A percentile compares a stretch with the other conserved stretches of the same genome.
Evolutionary conservation across 2,797 vertebrate genomes (phyloP).

Genomic region (Girardinus metallicus): DNA sequence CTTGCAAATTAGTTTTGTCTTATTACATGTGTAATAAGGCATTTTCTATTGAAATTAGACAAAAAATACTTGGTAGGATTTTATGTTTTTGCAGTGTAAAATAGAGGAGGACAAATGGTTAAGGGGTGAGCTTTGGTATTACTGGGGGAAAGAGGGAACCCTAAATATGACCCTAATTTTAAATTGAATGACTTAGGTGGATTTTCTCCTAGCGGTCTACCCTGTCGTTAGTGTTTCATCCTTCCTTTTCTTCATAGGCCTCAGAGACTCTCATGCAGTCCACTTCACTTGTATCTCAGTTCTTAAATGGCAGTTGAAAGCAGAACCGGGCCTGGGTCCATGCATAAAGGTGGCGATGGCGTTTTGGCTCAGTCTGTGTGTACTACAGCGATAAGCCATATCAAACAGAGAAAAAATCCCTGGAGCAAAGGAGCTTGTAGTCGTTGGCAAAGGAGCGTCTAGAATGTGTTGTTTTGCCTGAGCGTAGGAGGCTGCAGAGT

Average conservation of each 20-base stretch:
- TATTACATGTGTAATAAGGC: too few relatives aligned
- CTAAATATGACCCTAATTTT: constrained; percentile 14
- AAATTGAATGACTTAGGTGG: constrained; percentile 13
- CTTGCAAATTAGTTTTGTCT: too few relatives aligned
- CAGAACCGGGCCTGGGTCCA: constrained; percentile 45
- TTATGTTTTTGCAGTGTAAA: too few relatives aligned
- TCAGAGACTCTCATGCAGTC: constrained; percentile 75
- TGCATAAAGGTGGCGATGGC: constrained; percentile 29
- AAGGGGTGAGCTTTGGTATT: not conserved
- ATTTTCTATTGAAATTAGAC: too few relatives aligned
- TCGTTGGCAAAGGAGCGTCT: constrained; percentile 62
- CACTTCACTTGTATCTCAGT: constrained; percentile 58
- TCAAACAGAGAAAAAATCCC: constrained; percentile 66
- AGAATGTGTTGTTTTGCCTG: constrained; percentile 61
- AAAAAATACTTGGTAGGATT: too few relatives aligned
- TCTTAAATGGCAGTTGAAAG: constrained; percentile 69
- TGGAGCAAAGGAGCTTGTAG: constrained; percentile 53
- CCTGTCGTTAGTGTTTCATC: constrained; percentile 57
- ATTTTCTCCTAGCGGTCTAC: constrained; percentile 44
- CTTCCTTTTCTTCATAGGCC: constrained; percentile 60
- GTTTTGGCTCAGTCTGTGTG: constrained; percentile 38
- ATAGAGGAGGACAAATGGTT: not conserved
- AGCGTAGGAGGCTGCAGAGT: constrained; percentile 26
- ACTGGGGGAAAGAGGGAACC: not conserved
- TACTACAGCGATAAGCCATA: constrained; percentile 76